Conservation (phyloP, 2,888 invertebrate species). For the Brenthis ino region DNA sequence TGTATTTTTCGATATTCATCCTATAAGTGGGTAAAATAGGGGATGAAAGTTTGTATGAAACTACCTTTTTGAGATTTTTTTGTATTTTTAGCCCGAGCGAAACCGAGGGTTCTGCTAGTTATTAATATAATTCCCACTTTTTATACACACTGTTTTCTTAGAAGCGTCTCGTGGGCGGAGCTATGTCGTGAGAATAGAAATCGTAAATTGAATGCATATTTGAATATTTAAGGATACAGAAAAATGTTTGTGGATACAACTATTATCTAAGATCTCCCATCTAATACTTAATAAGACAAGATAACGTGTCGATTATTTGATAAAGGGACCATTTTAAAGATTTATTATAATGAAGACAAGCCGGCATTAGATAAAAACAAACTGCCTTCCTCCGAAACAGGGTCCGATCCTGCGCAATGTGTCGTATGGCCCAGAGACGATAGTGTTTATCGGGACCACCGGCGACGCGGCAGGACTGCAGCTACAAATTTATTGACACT, state of each 20-base stretch:
- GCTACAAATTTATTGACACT: constrained; percentile 82
- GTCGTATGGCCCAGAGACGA: constrained; percentile 56
- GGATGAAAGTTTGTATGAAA: too few relatives aligned
- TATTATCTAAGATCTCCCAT: constrained; percentile 23
- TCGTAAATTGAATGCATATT: constrained; percentile 54
- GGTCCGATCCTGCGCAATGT: constrained; percentile 65
- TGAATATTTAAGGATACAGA: constrained; percentile 8
- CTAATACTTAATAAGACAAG: constrained; percentile 49
- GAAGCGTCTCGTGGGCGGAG: constrained; percentile 63
- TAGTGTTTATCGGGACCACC: constrained; percentile 76
- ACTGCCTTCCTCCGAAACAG: constrained; percentile 63
- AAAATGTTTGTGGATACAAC: background rate
- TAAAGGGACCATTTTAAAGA: constrained; percentile 64
- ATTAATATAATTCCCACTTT: constrained; percentile 61
- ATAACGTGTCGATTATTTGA: constrained; percentile 56
- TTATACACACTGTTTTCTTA: constrained; percentile 69
- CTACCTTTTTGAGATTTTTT: too few relatives aligned
- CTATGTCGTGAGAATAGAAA: constrained; percentile 72
- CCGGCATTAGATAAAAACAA: constrained; percentile 73
- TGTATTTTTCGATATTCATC: too few relatives aligned
- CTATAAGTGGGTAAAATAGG: too few relatives aligned
- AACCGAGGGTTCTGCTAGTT: too few relatives aligned
- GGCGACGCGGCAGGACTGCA: constrained; percentile 61
- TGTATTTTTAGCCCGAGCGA: too few relatives aligned
- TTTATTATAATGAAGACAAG: constrained; percentile 75